Base-by-base conservation (phyloP, 2,113 vertebrate genomes). In the Eptatretus burgeri region DNA sequence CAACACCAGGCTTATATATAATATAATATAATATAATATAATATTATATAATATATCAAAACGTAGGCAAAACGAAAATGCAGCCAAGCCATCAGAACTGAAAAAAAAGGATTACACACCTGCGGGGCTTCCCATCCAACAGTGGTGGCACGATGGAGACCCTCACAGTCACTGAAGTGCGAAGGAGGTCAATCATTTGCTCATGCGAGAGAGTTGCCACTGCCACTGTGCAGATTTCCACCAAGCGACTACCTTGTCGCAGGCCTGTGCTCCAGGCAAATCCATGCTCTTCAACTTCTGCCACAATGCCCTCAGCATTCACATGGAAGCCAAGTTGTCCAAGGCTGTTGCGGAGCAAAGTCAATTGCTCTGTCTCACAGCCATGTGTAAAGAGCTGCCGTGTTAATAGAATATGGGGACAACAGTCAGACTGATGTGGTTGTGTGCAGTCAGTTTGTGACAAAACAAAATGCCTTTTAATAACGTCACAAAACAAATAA, bases 321-420 rank as follows among this genome's bases (percentile, higher is more conserved):
- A 94, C 85, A 0, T 93, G 87, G 74, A 94, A 94, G 17, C 87
- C 87, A 70, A 94, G 74, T 64, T 94, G 87, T 14, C 87, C 87
- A 50, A 94, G 75, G 1, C 87, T 85, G 0, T 94, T 91, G 68
- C 85, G 74, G 66, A 84, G 76, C 50, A 91, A 76, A 1, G 85
- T 91, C 84, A 91, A 86, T 66, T 91, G 84, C 68, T 82, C 80
- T 0, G 84, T 91, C 72, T 88, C 84, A 62, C 83, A 85, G 67
- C 84, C 85, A 1, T 77, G 74, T 10, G 83, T 88, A 75, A 84
- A 73, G 2, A 76, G 75, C 85, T 93, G 69, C 11, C 10, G 11
- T 9, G 9, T 41, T 41, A 7, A 41, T 3, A 41, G 27, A 41
- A 41, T 41, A 41, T 41, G 7, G 27, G 27, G 27, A 41, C 3